phyloP scores from a whole-genome alignment of 2,888 invertebrate genomes.

The Cyclophora punctaria region DNA sequence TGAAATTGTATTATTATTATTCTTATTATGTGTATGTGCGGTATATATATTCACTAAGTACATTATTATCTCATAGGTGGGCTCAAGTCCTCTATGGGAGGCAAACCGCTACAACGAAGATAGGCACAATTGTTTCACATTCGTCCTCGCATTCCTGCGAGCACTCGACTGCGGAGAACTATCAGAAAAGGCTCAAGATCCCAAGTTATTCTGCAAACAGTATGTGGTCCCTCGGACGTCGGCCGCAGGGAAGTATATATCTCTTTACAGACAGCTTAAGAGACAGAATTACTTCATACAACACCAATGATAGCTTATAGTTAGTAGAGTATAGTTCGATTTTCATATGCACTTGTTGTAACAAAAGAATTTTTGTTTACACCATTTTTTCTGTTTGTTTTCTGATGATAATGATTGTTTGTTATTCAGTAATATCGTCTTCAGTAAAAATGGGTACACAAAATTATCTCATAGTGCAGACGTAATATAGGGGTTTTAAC shows the following conservation, averaged over 20 bases:
- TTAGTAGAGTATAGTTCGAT: no score
- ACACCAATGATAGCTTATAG: slow-evolving; percentile 48
- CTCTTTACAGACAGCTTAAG: slow-evolving; percentile 83
- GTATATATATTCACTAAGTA: slow-evolving; percentile 1
- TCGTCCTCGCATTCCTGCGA: slow-evolving; percentile 86
- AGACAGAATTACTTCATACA: slow-evolving; percentile 66
- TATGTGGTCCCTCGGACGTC: slow-evolving; percentile 88
- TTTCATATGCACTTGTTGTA: no score
- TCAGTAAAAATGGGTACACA: no score
- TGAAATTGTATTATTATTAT: neutral
- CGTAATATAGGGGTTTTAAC: no score
- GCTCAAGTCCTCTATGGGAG: slow-evolving; percentile 78
- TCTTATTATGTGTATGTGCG: no score
- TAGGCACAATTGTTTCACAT: slow-evolving; percentile 89
- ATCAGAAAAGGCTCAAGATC: slow-evolving; percentile 79
- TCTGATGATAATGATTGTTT: no score
- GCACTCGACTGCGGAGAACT: slow-evolving; percentile 82
- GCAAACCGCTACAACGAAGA: slow-evolving; percentile 82
- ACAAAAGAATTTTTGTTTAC: no score
- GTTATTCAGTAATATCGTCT: no score
- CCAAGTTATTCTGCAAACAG: slow-evolving; percentile 85
- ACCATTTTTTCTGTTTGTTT: no score
- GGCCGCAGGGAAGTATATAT: slow-evolving; percentile 89
- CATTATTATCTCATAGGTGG: slow-evolving; percentile 44
- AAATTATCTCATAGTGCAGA: no score